Evolutionary conservation across 1,140 invertebrate species (phyloP).

Genomic region (Drosophila insularis): DNA sequence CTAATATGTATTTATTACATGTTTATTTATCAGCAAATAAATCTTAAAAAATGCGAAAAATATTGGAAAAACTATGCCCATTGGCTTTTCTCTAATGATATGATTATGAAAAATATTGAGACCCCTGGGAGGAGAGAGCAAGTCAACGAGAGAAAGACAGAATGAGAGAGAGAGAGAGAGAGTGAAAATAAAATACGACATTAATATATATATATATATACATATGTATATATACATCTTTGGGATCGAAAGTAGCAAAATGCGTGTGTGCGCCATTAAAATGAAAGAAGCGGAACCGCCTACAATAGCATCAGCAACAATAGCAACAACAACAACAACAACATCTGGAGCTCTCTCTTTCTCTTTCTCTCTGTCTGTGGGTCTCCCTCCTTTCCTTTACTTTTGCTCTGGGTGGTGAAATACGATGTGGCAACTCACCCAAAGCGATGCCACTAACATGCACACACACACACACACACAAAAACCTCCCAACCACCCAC

Average conservation of each 20-base stretch:
- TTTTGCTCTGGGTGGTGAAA: conserved; percentile 63
- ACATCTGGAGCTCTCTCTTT: conserved; percentile 13
- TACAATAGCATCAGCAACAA: conserved; percentile 36
- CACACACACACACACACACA: conserved; percentile 32
- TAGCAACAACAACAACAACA: conserved; percentile 1
- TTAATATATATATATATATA: conserved; percentile 10
- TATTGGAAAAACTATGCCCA: conserved; percentile 52
- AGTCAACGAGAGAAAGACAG: neutral
- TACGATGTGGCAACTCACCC: conserved; percentile 80
- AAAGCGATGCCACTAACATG: conserved; percentile 60
- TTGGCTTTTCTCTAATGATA: conserved; percentile 66
- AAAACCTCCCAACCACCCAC: conserved; percentile 59
- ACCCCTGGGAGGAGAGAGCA: conserved; percentile 7
- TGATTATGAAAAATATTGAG: conserved; percentile 75
- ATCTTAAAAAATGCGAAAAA: conserved; percentile 21
- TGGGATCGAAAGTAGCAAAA: conserved; percentile 69
- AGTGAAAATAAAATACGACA: conserved; percentile 62
- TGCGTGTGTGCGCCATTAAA: conserved; percentile 78
- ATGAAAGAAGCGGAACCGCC: conserved; percentile 77
- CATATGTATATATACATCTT: conserved; percentile 60
- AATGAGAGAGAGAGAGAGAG: conserved; percentile 5
- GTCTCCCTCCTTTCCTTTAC: neutral
- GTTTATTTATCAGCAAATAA: conserved; percentile 60
- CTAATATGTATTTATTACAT: conserved; percentile 52
- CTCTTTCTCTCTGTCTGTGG: neutral